phyloP scores from a whole-genome alignment of 2,797 vertebrate species.

The Trachops cirrhosus region DNA sequence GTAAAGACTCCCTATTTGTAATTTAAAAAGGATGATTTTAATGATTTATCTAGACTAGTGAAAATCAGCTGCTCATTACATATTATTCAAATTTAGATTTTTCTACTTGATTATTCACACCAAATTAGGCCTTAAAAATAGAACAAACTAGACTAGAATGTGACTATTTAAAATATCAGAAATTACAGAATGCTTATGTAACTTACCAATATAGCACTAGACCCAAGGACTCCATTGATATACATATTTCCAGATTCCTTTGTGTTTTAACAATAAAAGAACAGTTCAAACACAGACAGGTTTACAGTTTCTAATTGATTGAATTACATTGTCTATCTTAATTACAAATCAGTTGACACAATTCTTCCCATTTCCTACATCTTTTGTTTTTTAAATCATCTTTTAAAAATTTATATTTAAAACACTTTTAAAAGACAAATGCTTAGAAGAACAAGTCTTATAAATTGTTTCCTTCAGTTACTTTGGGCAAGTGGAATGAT shows the following conservation, averaged over 20 bases:
- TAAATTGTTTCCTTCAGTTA: background rate
- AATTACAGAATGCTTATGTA: background rate
- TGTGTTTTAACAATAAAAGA: background rate
- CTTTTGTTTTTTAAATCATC: background rate
- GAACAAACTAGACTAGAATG: background rate
- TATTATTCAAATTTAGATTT: background rate
- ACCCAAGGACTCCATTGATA: background rate
- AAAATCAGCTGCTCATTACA: background rate
- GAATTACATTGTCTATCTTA: background rate
- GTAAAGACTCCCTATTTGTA: background rate
- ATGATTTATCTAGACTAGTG: background rate
- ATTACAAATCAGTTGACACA: slow-evolving; percentile 15
- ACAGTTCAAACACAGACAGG: background rate
- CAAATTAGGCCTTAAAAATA: background rate
- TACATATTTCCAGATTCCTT: background rate
- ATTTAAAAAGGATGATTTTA: background rate
- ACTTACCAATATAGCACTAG: background rate
- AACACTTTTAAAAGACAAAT: background rate
- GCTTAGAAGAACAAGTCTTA: background rate
- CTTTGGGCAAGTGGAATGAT: background rate
- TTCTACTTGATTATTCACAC: background rate
- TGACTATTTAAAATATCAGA: background rate
- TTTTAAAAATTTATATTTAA: background rate
- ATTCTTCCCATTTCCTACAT: background rate
- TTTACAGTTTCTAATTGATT: background rate